These are phyloP conservation scores for Poeciliopsis gracilis DNA, from an alignment of 2,797 vertebrate species.

Conservation along the genomic window DNA sequence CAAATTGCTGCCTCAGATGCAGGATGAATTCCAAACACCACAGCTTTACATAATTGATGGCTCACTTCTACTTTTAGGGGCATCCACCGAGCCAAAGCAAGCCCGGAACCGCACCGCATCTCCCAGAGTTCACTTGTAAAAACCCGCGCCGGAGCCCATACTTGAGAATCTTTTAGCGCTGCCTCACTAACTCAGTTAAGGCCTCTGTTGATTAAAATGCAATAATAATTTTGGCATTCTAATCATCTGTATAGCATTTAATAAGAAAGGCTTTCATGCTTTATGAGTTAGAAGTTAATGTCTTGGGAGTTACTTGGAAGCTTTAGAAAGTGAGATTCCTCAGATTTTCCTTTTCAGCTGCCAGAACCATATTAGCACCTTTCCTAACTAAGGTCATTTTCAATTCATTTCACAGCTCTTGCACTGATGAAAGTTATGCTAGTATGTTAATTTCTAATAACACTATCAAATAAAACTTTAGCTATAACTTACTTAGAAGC, in stretches of 20 bases:
- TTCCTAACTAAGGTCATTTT: background rate
- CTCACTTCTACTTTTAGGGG: conserved; percentile 35
- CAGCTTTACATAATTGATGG: conserved; percentile 50
- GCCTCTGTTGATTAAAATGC: conserved; percentile 33
- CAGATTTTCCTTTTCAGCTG: conserved; percentile 16
- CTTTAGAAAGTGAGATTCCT: background rate
- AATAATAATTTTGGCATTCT: conserved; percentile 33
- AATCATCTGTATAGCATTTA: conserved; percentile 23
- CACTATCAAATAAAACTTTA: background rate
- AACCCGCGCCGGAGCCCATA: conserved; percentile 4
- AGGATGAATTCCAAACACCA: conserved; percentile 33
- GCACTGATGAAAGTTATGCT: background rate
- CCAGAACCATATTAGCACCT: conserved; percentile 4
- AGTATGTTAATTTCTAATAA: background rate
- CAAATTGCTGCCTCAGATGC: conserved; percentile 48
- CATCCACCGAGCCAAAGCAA: conserved; percentile 24
- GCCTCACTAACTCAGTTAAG: conserved; percentile 22
- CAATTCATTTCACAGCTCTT: background rate
- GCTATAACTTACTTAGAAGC: background rate
- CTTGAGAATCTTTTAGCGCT: conserved; percentile 24
- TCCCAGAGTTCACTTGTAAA: conserved; percentile 24
- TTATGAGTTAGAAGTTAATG: conserved; percentile 16
- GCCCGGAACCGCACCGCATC: conserved; percentile 5
- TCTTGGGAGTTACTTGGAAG: conserved; percentile 10
- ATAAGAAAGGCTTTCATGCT: conserved; percentile 26